Base-by-base conservation (phyloP, 1,140 invertebrate genomes). In the Anoplolepis gracilipes region DNA sequence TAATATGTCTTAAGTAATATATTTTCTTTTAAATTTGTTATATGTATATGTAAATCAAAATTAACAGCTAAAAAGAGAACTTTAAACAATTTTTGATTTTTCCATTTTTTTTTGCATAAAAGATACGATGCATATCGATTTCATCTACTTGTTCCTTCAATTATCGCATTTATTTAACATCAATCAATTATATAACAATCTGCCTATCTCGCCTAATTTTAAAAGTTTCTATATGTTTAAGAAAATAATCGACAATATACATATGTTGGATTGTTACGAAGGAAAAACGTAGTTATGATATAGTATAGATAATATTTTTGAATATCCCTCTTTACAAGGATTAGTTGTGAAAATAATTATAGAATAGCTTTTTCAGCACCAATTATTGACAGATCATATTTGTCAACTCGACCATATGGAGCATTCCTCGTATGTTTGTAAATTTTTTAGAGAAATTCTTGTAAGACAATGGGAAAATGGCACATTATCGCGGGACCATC, bases 401-500 rank as follows among this genome's bases (percentile, higher is more conserved):
- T 33, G 25, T 79, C 33, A 22, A 69, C 30, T n/a, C n/a, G 25
- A 67, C n/a, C 13, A 72, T 36, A 36, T 22, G 25, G 10, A 22
- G 25, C 28, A 55, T 11, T 42, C 19, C 36, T 55, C 30, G 22
- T 33, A 19, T 72, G 67, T 13, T 42, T 42, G 10, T 67, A 55
- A 46, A 16, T 39, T 55, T 81, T 55, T 72, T 82, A 33, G 25
- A 42, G 25, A 79, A 53, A 69, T 79, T 16, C n/a, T 79, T 46
- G 30, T 55, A 79, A 81, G 2, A 42, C 10, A n/a, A n/a, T n/a
- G n/a, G n/a, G 4, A 65, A 77, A 64, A n/a, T 73, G 85, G 76
- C 79, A 77, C 86, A 65, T 61, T 87, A 75, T 61, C 87, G 81
- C 81, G 90, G 90, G 90, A 91, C 90, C 88, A 91, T 88, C 82